Evolutionary conservation across 2,113 vertebrate genomes (phyloP).

Genomic region (Athene cunicularia): DNA sequence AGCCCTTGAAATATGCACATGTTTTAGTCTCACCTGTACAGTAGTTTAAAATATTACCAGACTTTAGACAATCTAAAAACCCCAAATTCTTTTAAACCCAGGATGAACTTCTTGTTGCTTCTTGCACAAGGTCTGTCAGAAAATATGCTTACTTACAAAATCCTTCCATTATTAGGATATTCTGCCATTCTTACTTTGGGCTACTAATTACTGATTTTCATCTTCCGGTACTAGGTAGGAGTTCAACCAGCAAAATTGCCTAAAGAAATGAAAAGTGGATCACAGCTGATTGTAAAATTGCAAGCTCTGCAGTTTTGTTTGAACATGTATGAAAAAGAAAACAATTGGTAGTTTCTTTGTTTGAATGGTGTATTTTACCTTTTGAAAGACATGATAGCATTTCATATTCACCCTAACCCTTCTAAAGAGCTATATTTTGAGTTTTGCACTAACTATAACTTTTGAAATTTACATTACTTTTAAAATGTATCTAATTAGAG

Average conservation of each 20-base stretch:
- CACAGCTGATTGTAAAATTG: not conserved
- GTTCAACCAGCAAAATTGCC: not conserved
- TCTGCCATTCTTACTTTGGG: not conserved
- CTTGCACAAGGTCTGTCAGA: not conserved
- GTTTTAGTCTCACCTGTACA: not conserved
- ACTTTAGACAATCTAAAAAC: not conserved
- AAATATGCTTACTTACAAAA: not conserved
- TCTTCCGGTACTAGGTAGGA: not conserved
- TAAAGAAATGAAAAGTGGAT: not conserved
- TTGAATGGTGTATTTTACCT: not conserved
- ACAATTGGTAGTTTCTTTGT: not conserved
- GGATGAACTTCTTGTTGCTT: not conserved
- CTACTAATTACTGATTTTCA: not conserved
- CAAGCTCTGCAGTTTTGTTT: not conserved
- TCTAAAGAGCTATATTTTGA: not conserved
- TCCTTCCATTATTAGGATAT: not conserved
- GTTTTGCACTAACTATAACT: not conserved
- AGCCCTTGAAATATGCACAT: not conserved
- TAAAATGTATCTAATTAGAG: not conserved
- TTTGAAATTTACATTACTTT: not conserved
- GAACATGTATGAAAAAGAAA: not conserved
- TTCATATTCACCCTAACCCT: not conserved
- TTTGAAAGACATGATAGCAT: not conserved
- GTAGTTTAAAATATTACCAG: not conserved
- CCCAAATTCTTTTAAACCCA: not conserved